Evolutionary conservation across 53 echinoderm and acorn worm genomes (phyloP), one percentile per base, ranked within the genome.

Genomic region (Luidia sarsii): DNA sequence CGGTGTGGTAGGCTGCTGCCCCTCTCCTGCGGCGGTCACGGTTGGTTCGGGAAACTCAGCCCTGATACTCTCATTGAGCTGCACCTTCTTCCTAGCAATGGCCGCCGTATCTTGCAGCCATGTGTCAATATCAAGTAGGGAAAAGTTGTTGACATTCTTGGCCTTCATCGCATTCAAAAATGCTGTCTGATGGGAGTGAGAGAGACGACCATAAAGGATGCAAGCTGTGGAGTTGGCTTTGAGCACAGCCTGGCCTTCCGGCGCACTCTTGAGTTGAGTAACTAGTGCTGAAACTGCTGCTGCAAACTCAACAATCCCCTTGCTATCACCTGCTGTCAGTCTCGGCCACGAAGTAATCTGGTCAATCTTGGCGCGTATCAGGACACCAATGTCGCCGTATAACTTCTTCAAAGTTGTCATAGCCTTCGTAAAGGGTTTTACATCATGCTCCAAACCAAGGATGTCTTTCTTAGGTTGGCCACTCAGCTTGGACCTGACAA

Each of bases 251-350:
- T 48, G 49, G 32, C 69, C 69, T 49, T 69, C 69, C 1, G 69
- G 69, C 2, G 49, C 69, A 50, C 69, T 50, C 69, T 69, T 30
- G 32, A 69, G 69, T 69, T 69, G 69, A 28, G 69, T 69, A 19
- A 68, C 68, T 32, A 68, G 28, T 24, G 68, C 48, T 11, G 6
- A 25, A 11, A 68, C 68, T 4, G 49, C 50, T 3, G 69, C 13
- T 25, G 69, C 69, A 25, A 69, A 65, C 39, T 65, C 65, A 5
- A 65, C 65, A 20, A 65, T n/a, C 19, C 69, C 69, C 69, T 69
- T 69, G 50, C 30, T 30, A 50, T 69, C 69, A 29, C 48, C 14
- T 15, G 69, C 69, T 50, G 31, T 8, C 50, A 69, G 69, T 69
- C 50, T 49, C 18, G 69, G 69, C 69, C 69, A 69, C 32, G 69